These are phyloP conservation scores for Aplochiton taeniatus DNA, from an alignment of 2,797 vertebrate genomes.

Conservation along the genomic window DNA sequence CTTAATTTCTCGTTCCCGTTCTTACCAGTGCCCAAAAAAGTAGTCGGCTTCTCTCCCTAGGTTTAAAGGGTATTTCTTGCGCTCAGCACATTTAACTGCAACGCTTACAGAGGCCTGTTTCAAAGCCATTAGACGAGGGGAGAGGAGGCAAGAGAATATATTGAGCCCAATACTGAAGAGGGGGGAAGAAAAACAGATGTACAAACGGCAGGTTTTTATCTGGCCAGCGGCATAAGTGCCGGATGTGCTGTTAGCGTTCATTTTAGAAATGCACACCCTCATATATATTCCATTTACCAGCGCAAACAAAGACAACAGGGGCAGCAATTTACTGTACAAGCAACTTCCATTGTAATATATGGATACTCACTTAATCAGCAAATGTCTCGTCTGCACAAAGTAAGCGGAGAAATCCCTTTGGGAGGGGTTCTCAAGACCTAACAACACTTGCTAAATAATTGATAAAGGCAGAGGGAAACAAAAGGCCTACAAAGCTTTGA, in stretches of 20 bases:
- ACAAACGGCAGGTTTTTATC: background rate
- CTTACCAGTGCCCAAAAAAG: constrained; percentile 51
- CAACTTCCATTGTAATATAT: constrained; percentile 30
- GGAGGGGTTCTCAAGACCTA: constrained; percentile 21
- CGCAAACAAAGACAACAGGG: constrained; percentile 31
- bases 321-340: constrained; percentile 37
- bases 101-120: constrained; percentile 54
- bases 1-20: constrained; percentile 56
- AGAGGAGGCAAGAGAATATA: background rate
- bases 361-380: constrained; percentile 45
- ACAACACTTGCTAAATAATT: constrained; percentile 4
- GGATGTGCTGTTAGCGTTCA: background rate
- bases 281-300: constrained; percentile 31
- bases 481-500: background rate
- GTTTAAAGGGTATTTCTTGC: constrained; percentile 51
- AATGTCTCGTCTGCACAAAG: constrained; percentile 30
- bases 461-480: background rate
- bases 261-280: constrained; percentile 12
- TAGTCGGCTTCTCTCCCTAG: constrained; percentile 24
- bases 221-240: background rate
- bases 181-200: constrained; percentile 1
- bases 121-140: constrained; percentile 51
- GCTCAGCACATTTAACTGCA: constrained; percentile 49
- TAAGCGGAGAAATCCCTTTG: constrained; percentile 13
- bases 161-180: too few species aligned